Conservation (phyloP, 37 sponge, comb jelly and placozoan genomes). For the Aplysina aerophoba region DNA sequence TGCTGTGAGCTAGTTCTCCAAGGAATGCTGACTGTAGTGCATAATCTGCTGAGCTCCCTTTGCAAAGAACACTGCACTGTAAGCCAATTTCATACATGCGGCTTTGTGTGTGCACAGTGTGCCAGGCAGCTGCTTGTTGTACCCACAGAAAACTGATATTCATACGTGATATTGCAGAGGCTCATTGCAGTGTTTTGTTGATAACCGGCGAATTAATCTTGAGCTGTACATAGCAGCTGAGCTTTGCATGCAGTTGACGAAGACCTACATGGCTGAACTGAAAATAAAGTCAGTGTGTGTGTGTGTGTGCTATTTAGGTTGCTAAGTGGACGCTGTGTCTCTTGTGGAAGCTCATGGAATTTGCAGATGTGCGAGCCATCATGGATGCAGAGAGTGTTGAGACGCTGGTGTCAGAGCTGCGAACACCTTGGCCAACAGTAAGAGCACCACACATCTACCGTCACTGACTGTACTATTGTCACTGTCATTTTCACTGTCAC, state of each 20-base stretch:
- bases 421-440: slow-evolving; percentile 33
- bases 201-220: too few species aligned
- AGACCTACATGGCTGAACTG: too few species aligned
- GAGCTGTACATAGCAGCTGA: too few species aligned
- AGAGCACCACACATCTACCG: not conserved
- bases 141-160: too few species aligned
- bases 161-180: too few species aligned
- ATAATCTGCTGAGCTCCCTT: not conserved
- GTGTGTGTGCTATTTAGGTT: not conserved
- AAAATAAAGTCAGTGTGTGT: too few species aligned
- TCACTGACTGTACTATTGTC: too few species aligned
- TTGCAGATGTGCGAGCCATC: slow-evolving; percentile 44
- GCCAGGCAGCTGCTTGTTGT: too few species aligned
- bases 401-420: not conserved
- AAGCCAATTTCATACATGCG: not conserved
- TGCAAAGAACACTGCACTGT: not conserved
- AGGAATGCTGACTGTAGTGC: not conserved
- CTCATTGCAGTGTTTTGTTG: too few species aligned
- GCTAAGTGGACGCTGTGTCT: slow-evolving; percentile 8
- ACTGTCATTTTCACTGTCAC: too few species aligned
- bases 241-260: too few species aligned
- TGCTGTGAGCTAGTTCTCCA: not conserved
- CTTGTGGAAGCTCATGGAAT: slow-evolving; percentile 35
- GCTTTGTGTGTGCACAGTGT: not conserved
- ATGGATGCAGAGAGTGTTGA: slow-evolving; percentile 39